Percentiles rank a stretch among this genome's conserved stretches.
phyloP scores from a whole-genome alignment of 2,113 vertebrate species.

The Neodontobutis hainanensis region DNA sequence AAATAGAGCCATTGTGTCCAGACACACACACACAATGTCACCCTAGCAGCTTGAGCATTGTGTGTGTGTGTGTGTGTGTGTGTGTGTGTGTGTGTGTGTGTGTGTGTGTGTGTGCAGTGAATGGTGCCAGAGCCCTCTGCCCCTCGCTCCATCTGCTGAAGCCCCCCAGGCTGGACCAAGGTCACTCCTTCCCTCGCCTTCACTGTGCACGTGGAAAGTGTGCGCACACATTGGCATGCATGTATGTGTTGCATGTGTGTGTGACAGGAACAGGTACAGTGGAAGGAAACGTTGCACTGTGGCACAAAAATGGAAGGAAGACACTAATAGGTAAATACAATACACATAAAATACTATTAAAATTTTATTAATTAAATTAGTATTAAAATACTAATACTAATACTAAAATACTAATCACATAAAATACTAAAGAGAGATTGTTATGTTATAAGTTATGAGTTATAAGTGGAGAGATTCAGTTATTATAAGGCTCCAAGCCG shows the following conservation, averaged over 20 bases:
- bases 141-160: constrained; percentile 76
- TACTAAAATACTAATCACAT: too few species aligned
- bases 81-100: constrained; percentile 39
- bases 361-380: too few species aligned
- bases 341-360: too few species aligned
- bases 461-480: too few species aligned
- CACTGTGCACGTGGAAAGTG: constrained; percentile 34
- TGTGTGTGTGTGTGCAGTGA: constrained; percentile 16
- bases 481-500: too few species aligned
- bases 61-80: constrained; percentile 41
- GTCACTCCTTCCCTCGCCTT: constrained; percentile 63
- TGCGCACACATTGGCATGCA: constrained; percentile 16
- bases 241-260: constrained; percentile 9
- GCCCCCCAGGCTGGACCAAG: constrained; percentile 75
- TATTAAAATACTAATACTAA: too few species aligned
- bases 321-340: too few species aligned
- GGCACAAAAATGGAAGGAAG: too few species aligned
- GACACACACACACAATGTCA: constrained; percentile 65
- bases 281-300: constrained; percentile 1
- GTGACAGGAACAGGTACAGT: background rate
- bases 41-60: constrained; percentile 50
- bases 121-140: constrained; percentile 68
- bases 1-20: constrained; percentile 54
- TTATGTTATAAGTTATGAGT: too few species aligned
- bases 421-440: too few species aligned